Base-by-base conservation (phyloP, 2,797 vertebrate genomes). In the Halcyon chelicuti region DNA sequence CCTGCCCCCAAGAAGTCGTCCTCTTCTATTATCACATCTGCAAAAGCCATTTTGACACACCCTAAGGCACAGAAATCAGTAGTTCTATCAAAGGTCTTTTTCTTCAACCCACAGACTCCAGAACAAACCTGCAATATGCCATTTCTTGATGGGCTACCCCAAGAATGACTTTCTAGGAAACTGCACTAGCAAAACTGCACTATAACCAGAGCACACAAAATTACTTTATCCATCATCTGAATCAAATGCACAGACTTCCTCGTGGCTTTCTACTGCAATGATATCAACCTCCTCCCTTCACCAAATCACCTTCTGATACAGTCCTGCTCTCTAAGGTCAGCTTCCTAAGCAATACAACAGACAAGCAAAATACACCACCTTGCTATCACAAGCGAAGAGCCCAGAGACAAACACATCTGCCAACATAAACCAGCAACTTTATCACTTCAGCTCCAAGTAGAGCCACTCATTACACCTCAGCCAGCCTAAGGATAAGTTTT, bases 291-390 rank as follows among this genome's bases (percentile, higher is more conserved):
- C n/a, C 23, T 57, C 20, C 47, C 35, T 78, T 61, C 42, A 57
- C 25, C 39, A 52, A 47, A 39, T 29, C 21, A 63, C 4, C 8
- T 10, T 65, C 55, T 33, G 25, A 22, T 23, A 40, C 5, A 49
- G 52, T 18, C 22, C 71, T 67, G 47, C 52, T 60, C 52, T 60
- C 15, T 12, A 37, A 42, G 19, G 21, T n/a, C 62, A 77, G 10
- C 26, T 71, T 58, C 33, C 16, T 5, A 21, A 15, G 29, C 21
- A 55, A 33, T 28, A 19, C 22, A 85, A 21, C 4, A 74, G 71
- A 63, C n/a, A 31, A 0, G 2, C 25, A 70, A 57, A 72, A 57
- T 12, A 18, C 1, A 10, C 3, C 22, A 65, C 47, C 22, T 77
- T 33, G 57, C 42, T 13, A 44, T 14, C 42, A 25, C 20, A 74